Percentiles rank a stretch among this genome's conserved stretches.
Evolutionary conservation across 2,797 vertebrate species (phyloP).

Genomic region (Xyrichtys novacula): DNA sequence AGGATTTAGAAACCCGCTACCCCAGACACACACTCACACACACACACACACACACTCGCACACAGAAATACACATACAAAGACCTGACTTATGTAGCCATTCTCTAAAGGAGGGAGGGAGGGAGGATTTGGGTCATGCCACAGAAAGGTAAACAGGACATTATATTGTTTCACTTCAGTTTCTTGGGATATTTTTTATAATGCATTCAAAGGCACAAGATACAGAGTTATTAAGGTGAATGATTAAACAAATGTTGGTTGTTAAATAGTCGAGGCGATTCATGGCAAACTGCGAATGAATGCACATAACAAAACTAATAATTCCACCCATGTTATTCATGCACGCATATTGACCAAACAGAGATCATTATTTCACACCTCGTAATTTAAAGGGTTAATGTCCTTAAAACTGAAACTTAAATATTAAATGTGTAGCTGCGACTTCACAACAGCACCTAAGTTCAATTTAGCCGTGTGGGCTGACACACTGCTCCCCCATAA

Average conservation of each 20-base stretch:
- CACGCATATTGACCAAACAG: too few species aligned
- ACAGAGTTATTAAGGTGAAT: too few species aligned
- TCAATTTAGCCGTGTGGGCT: too few species aligned
- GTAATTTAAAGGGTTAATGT: too few species aligned
- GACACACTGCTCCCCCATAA: too few species aligned
- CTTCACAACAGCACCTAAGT: too few species aligned
- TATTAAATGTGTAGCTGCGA: too few species aligned
- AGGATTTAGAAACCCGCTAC: conserved; percentile 65
- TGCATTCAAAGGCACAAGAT: conserved; percentile 5
- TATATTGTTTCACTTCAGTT: conserved; percentile 23
- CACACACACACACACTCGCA: conserved; percentile 16
- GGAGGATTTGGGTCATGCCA: conserved; percentile 44
- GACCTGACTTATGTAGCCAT: conserved; percentile 46
- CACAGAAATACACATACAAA: conserved; percentile 21
- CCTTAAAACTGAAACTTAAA: too few species aligned
- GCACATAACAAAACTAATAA: too few species aligned
- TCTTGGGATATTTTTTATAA: conserved; percentile 27
- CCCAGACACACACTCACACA: conserved; percentile 11
- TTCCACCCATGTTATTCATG: too few species aligned
- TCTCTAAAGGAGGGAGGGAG: conserved; percentile 28
- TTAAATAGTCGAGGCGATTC: background rate
- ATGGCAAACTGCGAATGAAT: too few species aligned
- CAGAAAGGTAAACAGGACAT: conserved; percentile 27
- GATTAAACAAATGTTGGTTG: conserved; percentile 27
- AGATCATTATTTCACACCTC: too few species aligned